These are phyloP conservation scores for Netta rufina DNA, from an alignment of 2,797 vertebrate genomes.

Conservation along the genomic window DNA sequence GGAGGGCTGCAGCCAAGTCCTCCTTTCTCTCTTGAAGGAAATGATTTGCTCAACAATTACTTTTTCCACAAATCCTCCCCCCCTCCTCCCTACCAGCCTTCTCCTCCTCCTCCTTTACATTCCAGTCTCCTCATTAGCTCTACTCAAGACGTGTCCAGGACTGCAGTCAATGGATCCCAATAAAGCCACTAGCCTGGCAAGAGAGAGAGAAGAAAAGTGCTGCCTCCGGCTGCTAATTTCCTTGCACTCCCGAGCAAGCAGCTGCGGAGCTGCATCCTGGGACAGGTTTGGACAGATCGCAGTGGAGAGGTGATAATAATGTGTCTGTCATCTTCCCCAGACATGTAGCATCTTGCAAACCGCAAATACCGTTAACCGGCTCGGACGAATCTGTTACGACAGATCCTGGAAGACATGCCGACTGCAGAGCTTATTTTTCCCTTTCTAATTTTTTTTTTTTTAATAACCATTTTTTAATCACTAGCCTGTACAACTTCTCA, in stretches of 20 bases:
- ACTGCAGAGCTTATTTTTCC: slow-evolving; percentile 24
- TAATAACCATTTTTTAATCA: slow-evolving; percentile 53
- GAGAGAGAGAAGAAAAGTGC: slow-evolving; percentile 33
- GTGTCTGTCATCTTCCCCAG: slow-evolving; percentile 88
- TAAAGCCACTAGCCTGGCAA: slow-evolving; percentile 61
- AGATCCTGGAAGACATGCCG: slow-evolving; percentile 74
- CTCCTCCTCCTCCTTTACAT: slow-evolving; percentile 54
- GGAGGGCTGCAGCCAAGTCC: slow-evolving; percentile 62
- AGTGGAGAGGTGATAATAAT: slow-evolving; percentile 92
- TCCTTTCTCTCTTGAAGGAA: slow-evolving; percentile 75
- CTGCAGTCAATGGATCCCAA: slow-evolving; percentile 62
- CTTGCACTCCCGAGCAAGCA: slow-evolving; percentile 72
- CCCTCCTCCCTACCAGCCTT: slow-evolving; percentile 4
- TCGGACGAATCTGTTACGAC: slow-evolving; percentile 83
- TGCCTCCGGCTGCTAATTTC: slow-evolving; percentile 79
- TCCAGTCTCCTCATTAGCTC: slow-evolving; percentile 65
- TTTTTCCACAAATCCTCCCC: slow-evolving; percentile 61
- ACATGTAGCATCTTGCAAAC: slow-evolving; percentile 89
- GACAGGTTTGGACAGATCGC: slow-evolving; percentile 89
- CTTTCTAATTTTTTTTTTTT: slow-evolving; percentile 15
- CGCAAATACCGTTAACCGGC: slow-evolving; percentile 91
- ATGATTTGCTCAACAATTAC: slow-evolving; percentile 72
- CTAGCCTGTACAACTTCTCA: slow-evolving; percentile 3
- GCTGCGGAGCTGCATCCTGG: slow-evolving; percentile 79
- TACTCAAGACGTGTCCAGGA: slow-evolving; percentile 62